Evolutionary conservation across 2,888 invertebrate species (phyloP).

Genomic region (Pterostichus niger): DNA sequence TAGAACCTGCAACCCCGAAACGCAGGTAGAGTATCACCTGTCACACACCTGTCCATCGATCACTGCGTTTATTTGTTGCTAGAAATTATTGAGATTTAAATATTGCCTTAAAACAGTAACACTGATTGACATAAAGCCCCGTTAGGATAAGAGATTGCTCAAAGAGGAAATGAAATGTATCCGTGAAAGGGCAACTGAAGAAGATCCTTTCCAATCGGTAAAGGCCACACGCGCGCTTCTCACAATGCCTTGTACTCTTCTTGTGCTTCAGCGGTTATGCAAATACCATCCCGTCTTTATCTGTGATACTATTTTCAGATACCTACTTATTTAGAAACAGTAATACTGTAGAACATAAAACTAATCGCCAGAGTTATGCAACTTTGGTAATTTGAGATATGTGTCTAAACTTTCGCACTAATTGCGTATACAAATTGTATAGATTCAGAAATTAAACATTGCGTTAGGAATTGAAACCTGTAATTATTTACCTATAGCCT

Average conservation of each 20-base stretch:
- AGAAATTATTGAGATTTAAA: too few relatives aligned
- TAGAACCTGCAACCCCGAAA: neutral
- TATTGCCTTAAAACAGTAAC: neutral
- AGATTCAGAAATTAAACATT: slow-evolving; percentile 24
- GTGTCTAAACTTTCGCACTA: neutral
- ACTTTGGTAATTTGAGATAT: slow-evolving; percentile 7
- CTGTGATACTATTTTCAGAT: neutral
- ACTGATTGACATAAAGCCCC: slow-evolving; percentile 1
- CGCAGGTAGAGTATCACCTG: neutral
- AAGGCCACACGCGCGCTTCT: slow-evolving; percentile 39
- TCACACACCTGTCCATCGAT: too few relatives aligned
- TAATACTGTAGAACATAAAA: slow-evolving; percentile 3
- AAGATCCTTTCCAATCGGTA: slow-evolving; percentile 54
- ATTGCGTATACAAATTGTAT: neutral
- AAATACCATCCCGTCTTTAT: slow-evolving; percentile 13
- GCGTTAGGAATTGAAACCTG: slow-evolving; percentile 32
- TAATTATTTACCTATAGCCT: slow-evolving; percentile 43
- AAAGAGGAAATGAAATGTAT: slow-evolving; percentile 54
- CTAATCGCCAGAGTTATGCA: neutral
- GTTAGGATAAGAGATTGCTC: slow-evolving; percentile 29
- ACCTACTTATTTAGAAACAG: slow-evolving; percentile 3
- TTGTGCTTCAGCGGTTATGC: slow-evolving; percentile 30
- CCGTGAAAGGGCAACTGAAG: slow-evolving; percentile 30
- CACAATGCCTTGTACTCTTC: slow-evolving; percentile 17
- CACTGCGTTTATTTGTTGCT: too few relatives aligned